These are phyloP conservation scores for Rachycentron canadum DNA, from an alignment of 2,797 vertebrate genomes.

Conservation along the genomic window DNA sequence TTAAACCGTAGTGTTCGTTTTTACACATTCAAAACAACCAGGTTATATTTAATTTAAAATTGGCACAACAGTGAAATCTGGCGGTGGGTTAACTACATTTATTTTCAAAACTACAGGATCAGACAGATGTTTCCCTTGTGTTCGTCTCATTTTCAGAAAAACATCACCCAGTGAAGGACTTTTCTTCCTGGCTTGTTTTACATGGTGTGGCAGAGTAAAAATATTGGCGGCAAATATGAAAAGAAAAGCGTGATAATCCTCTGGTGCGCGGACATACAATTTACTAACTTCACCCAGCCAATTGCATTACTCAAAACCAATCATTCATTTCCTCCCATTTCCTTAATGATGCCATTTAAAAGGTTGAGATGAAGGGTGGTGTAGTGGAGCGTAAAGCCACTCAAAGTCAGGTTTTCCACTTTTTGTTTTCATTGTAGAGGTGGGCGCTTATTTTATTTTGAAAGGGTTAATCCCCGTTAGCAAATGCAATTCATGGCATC, in stretches of 20 bases:
- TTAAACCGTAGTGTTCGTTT: constrained; percentile 1
- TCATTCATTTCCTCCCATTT: constrained; percentile 56
- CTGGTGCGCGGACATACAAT: constrained; percentile 14
- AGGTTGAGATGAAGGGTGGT: constrained; percentile 32
- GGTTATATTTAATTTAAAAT: constrained; percentile 16
- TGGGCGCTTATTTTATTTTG: not conserved
- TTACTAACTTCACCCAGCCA: constrained; percentile 31
- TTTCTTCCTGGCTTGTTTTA: constrained; percentile 10
- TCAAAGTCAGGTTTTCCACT: constrained; percentile 18
- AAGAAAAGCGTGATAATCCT: constrained; percentile 25
- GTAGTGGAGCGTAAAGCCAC: constrained; percentile 46
- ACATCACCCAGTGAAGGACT: not conserved
- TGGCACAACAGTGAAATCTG: not conserved
- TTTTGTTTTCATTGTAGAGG: constrained; percentile 16
- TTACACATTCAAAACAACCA: constrained; percentile 4
- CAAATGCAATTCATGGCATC: not conserved
- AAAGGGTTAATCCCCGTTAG: not conserved
- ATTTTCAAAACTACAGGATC: constrained; percentile 12
- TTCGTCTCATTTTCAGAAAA: constrained; percentile 22
- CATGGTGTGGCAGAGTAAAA: not conserved
- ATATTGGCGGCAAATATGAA: constrained; percentile 3
- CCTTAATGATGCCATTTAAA: constrained; percentile 58
- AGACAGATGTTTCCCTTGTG: not conserved
- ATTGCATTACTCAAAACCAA: constrained; percentile 43
- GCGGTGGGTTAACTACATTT: not conserved